Base-by-base conservation (phyloP, 2,113 vertebrate genomes). In the Leptosomus discolor region DNA sequence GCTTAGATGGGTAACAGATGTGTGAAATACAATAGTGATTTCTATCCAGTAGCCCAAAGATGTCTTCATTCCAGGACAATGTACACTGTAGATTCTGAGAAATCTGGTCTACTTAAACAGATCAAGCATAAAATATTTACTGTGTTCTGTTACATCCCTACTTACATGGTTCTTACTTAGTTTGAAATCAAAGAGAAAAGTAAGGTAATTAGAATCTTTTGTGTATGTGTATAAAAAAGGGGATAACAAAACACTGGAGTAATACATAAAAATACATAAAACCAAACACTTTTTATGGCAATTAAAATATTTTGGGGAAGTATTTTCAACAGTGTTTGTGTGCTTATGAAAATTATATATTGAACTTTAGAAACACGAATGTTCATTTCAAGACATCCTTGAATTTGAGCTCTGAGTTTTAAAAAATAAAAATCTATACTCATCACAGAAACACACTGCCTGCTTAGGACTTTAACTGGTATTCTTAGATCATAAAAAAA, bases 191-290 rank as follows among this genome's bases (percentile, higher is more conserved):
- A 65, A 70, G 7, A 57, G 4, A 48, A 85, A 84, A 58, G 27
- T 4, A 64, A 70, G 12, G 4, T n/a, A 30, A 77, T 54, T 21
- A 27, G 3, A 68, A 45, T 29, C 4, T 39, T 67, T 73, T 63
- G 6, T 24, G 16, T 32, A 29, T 8, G 6, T 21, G 5, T 50
- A 48, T 56, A 64, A 69, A 78, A 3, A 12, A 19, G 23, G 5
- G 8, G 0, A 2, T 14, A 53, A 30, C 39, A 79, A 79, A 75
- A 15, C 5, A 50, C 18, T 43, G 14, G 2, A 3, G 2, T 37
- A 53, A n/a, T 51, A 30, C 3, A 41, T 13, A 32, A 74, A 61
- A 34, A 1, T n/a, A n/a, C n/a, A n/a, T n/a, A n/a, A n/a, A n/a
- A n/a, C n/a, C 2, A 58, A 88, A 34, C 7, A 22, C 6, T 36